phyloP scores from a whole-genome alignment of 2,888 invertebrate species.

The Proisotoma minuta region DNA sequence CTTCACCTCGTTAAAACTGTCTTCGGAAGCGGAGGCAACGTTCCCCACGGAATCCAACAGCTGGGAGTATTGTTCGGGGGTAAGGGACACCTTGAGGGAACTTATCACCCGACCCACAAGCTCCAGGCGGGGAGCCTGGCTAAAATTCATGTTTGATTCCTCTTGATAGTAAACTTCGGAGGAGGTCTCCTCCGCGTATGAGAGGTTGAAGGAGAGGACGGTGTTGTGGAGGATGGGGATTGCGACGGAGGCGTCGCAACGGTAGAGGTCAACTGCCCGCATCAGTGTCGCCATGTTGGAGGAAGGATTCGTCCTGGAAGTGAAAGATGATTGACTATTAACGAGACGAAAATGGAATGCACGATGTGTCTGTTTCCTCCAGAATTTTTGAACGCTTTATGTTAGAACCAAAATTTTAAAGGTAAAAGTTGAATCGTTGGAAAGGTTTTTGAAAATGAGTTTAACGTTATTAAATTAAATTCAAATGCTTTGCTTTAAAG shows the following conservation, averaged over 20 bases:
- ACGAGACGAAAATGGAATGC: no score
- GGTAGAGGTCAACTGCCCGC: slow-evolving; percentile 67
- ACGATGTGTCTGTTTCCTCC: no score
- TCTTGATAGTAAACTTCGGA: slow-evolving; percentile 50
- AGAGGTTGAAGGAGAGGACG: slow-evolving; percentile 66
- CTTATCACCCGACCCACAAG: slow-evolving; percentile 74
- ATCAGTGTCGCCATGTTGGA: slow-evolving; percentile 52
- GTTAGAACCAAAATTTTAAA: no score
- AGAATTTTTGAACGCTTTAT: no score
- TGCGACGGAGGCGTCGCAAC: slow-evolving; percentile 64
- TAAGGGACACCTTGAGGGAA: slow-evolving; percentile 76
- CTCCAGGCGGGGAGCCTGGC: slow-evolving; percentile 49
- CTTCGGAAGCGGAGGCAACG: slow-evolving; percentile 35
- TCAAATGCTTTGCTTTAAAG: no score
- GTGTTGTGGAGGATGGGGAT: slow-evolving; percentile 86
- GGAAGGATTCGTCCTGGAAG: slow-evolving; percentile 46
- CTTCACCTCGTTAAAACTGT: slow-evolving; percentile 32
- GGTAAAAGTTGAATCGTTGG: no score
- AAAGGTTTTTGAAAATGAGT: no score
- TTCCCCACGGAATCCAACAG: slow-evolving; percentile 65
- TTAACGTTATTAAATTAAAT: no score
- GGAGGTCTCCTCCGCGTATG: slow-evolving; percentile 52
- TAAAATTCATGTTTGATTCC: slow-evolving; percentile 47
- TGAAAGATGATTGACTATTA: no score
- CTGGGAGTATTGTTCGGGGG: slow-evolving; percentile 84